A percentile compares a stretch with the other conserved stretches of the same genome.
Evolutionary conservation across 2,888 invertebrate species (phyloP).

Genomic region (Tuta absoluta): DNA sequence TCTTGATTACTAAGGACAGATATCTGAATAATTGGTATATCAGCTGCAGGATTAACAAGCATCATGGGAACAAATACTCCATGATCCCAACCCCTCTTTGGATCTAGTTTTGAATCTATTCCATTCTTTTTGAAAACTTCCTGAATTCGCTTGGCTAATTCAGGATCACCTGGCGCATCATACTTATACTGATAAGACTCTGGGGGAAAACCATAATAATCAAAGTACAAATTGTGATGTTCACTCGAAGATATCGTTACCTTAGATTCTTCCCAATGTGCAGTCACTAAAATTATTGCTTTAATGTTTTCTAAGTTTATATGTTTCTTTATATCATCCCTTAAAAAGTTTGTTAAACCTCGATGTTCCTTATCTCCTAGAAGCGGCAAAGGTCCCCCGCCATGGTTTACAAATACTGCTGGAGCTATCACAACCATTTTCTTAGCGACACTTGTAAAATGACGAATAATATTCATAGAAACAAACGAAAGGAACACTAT

Average conservation of each 20-base stretch:
- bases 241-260: slow-evolving; percentile 72
- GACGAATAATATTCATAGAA: slow-evolving; percentile 71
- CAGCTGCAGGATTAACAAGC: slow-evolving; percentile 68
- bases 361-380: slow-evolving; percentile 68
- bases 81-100: slow-evolving; percentile 74
- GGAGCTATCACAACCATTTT: slow-evolving; percentile 71
- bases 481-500: slow-evolving; percentile 71
- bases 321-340: slow-evolving; percentile 67
- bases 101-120: slow-evolving; percentile 63
- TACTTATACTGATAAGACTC: slow-evolving; percentile 73
- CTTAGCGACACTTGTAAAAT: slow-evolving; percentile 56
- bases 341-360: slow-evolving; percentile 63
- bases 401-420: slow-evolving; percentile 73
- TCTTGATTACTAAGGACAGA: slow-evolving; percentile 67
- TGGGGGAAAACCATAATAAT: slow-evolving; percentile 74
- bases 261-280: slow-evolving; percentile 70
- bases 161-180: slow-evolving; percentile 68
- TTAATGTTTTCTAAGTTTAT: slow-evolving; percentile 63
- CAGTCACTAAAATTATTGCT: slow-evolving; percentile 72
- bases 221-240: slow-evolving; percentile 69
- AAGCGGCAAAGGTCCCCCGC: slow-evolving; percentile 71
- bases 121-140: slow-evolving; percentile 57
- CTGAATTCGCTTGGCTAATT: slow-evolving; percentile 60
- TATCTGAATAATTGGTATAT: slow-evolving; percentile 68
- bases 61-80: slow-evolving; percentile 78